Evolutionary conservation across 2,888 invertebrate species (phyloP), one percentile per base, ranked within the genome.

Genomic region (Copidosoma aretas): DNA sequence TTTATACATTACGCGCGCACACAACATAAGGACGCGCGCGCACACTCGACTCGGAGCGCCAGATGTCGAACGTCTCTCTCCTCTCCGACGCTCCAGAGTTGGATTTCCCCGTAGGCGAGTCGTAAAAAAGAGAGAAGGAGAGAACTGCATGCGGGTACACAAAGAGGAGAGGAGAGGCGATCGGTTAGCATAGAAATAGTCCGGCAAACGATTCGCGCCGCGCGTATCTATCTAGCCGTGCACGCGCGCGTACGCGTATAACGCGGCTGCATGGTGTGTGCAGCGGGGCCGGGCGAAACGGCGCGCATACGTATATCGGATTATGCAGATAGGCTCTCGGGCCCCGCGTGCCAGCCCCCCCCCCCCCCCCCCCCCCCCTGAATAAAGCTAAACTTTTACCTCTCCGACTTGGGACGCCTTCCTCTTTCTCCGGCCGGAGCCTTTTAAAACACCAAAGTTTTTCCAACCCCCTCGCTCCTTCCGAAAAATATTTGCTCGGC

Each of bases 101-200:
- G 77, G 79, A 81, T 80, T 80, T 81, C 80, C 81, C 81, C 76
- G 77, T 78, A 79, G 80, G 79, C 80, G 77, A 59, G 70, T 77
- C 77, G 78, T 79, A 81, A 78, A 81, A 71, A 21, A 25, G 53
- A 53, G 24, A 32, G 41, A 21, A 43, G 24, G 19, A 19, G 12
- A 14, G 43, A 32, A 32, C 8, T 32, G 8, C 32, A 71, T 67
- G 68, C 49, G 63, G 62, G 64, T 25, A 56, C 15, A 66, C 21
- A 66, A 8, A 3, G 32, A 32, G 32, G 64, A 21, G 56, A 49
- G 53, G 54, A n/a, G 39, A 32, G 43, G 15, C 59, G 43, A 67
- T 66, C 52, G 68, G 68, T 68, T 71, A 60, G 65, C 71, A 71
- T 68, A 63, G 68, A 68, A 63, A 71, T 71, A 1, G 64, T 64